These are phyloP conservation scores for Operophtera brumata DNA, from an alignment of 2,888 invertebrate species.

Conservation along the genomic window DNA sequence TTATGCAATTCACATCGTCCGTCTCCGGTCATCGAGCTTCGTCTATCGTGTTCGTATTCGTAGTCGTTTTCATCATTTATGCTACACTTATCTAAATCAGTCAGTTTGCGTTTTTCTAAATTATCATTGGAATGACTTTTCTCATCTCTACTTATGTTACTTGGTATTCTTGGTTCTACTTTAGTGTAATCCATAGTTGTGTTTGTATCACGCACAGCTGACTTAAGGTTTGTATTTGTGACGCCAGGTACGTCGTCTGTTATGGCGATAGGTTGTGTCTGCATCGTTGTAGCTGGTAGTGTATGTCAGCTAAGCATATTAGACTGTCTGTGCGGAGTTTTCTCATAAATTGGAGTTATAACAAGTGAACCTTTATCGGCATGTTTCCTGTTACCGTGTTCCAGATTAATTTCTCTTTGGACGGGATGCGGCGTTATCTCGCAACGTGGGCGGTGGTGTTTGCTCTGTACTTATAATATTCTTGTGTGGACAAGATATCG, in stretches of 20 bases:
- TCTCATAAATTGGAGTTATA: slow-evolving; percentile 42
- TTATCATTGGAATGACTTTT: slow-evolving; percentile 67
- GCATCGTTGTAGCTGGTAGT: slow-evolving; percentile 38
- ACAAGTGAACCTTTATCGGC: slow-evolving; percentile 54
- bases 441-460: slow-evolving; percentile 69
- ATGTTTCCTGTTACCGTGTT: slow-evolving; percentile 69
- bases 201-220: slow-evolving; percentile 8
- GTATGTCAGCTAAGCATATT: slow-evolving; percentile 70
- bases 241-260: slow-evolving; percentile 25
- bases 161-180: slow-evolving; percentile 34
- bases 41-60: slow-evolving; percentile 53
- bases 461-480: slow-evolving; percentile 69
- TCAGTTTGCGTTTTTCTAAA: slow-evolving; percentile 59
- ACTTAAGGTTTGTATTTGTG: slow-evolving; percentile 21
- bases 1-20: slow-evolving; percentile 56
- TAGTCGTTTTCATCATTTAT: slow-evolving; percentile 55
- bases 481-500: slow-evolving; percentile 73
- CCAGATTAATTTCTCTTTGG: slow-evolving; percentile 73
- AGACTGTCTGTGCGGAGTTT: slow-evolving; percentile 32
- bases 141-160: slow-evolving; percentile 48
- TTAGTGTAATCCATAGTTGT: slow-evolving; percentile 24
- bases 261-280: slow-evolving; percentile 27
- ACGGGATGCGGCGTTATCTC: slow-evolving; percentile 70
- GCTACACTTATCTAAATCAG: slow-evolving; percentile 72
- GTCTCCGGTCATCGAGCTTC: slow-evolving; percentile 46